These are phyloP conservation scores for Lasioglossum lativentre DNA, from an alignment of 2,888 invertebrate species.

Conservation along the genomic window DNA sequence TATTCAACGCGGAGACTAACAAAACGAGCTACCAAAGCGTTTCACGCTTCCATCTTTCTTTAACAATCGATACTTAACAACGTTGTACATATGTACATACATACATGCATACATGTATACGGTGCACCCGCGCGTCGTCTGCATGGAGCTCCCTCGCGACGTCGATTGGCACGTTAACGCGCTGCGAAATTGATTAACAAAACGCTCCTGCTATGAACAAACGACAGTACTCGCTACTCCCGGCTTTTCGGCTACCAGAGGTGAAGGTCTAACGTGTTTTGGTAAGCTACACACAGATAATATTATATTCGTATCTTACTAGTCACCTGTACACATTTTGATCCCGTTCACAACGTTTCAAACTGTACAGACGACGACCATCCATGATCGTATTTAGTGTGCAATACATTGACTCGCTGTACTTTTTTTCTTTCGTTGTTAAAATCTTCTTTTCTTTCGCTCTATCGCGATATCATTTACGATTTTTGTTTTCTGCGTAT, in stretches of 20 bases:
- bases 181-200: constrained; percentile 77
- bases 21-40: constrained; percentile 32
- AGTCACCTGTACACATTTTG: constrained; percentile 58
- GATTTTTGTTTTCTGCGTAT: neutral
- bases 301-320: constrained; percentile 59
- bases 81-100: neutral
- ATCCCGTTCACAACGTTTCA: constrained; percentile 32
- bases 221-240: constrained; percentile 65
- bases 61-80: constrained; percentile 41
- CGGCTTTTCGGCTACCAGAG: constrained; percentile 79
- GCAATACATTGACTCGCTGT: constrained; percentile 76
- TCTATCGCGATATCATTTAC: constrained; percentile 14
- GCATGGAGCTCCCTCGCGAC: constrained; percentile 37
- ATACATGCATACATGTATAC: neutral
- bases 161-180: constrained; percentile 28
- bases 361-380: constrained; percentile 50
- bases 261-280: constrained; percentile 80
- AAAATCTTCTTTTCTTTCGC: constrained; percentile 36
- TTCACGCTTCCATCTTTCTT: constrained; percentile 31
- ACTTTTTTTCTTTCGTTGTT: constrained; percentile 42
- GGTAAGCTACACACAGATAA: constrained; percentile 80
- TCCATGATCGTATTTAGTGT: constrained; percentile 79
- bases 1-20: constrained; percentile 48
- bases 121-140: neutral
- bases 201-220: constrained; percentile 74